These are phyloP conservation scores for Odontamblyopus rebecca DNA, from an alignment of 2,797 vertebrate species.

Conservation along the genomic window DNA sequence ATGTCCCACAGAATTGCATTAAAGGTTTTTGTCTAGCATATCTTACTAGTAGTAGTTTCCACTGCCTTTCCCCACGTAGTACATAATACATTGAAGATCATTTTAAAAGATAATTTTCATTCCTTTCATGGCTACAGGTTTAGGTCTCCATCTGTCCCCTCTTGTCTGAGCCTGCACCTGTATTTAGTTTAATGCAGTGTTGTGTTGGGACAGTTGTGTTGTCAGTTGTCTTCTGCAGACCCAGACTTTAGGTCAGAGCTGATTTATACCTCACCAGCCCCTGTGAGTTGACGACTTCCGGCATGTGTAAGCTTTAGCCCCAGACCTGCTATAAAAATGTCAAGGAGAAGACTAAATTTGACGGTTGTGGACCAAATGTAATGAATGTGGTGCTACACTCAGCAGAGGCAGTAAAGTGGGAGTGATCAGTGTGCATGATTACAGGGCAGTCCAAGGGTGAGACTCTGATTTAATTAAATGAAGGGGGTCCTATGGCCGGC, in stretches of 20 bases:
- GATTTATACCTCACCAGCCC: conserved; percentile 23
- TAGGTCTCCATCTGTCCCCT: background rate
- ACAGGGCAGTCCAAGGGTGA: conserved; percentile 42
- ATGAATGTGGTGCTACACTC: conserved; percentile 28
- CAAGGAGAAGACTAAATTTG: conserved; percentile 22
- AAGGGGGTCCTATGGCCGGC: conserved; percentile 36
- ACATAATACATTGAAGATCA: too few species aligned
- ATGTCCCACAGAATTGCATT: background rate
- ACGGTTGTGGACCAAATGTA: conserved; percentile 22
- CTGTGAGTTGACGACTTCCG: conserved; percentile 1
- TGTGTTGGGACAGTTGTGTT: conserved; percentile 24
- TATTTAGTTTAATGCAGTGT: background rate
- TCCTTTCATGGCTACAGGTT: background rate
- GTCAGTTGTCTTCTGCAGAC: conserved; percentile 19
- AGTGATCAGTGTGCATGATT: conserved; percentile 54
- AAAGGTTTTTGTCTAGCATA: background rate
- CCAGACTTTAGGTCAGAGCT: conserved; percentile 6
- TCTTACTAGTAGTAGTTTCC: background rate
- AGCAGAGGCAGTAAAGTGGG: conserved; percentile 25
- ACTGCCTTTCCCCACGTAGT: too few species aligned
- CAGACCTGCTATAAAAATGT: conserved; percentile 37
- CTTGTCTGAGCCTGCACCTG: background rate
- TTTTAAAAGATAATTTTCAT: background rate
- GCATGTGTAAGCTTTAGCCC: conserved; percentile 35
- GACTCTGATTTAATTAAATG: conserved; percentile 52